These are phyloP conservation scores for Xyrichtys novacula DNA, from an alignment of 2,797 vertebrate species.

Conservation along the genomic window DNA sequence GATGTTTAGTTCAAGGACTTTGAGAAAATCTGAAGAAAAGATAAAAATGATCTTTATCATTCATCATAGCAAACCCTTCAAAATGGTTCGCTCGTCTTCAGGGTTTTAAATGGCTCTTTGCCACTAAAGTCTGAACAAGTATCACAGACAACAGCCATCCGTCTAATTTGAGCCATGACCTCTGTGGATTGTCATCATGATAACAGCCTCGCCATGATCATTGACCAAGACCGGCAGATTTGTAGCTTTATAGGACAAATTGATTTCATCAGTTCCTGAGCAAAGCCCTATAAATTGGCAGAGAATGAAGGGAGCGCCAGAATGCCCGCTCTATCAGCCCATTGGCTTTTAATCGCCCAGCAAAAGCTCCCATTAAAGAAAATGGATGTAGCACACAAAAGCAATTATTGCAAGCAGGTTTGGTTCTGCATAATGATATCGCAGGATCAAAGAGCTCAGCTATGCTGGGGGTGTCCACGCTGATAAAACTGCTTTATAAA, in stretches of 20 bases:
- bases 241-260: slow-evolving; percentile 65
- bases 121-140: slow-evolving; percentile 21
- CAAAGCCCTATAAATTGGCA: slow-evolving; percentile 70
- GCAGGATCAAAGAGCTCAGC: slow-evolving; percentile 46
- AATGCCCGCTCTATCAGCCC: slow-evolving; percentile 67
- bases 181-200: slow-evolving; percentile 47
- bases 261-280: slow-evolving; percentile 62
- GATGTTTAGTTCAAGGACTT: not conserved
- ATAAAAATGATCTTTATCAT: not conserved
- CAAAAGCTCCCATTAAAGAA: slow-evolving; percentile 82
- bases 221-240: slow-evolving; percentile 48
- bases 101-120: not conserved
- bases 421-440: slow-evolving; percentile 72
- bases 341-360: slow-evolving; percentile 82
- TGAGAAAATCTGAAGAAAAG: not conserved
- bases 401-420: slow-evolving; percentile 74
- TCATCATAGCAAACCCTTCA: not conserved
- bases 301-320: slow-evolving; percentile 57
- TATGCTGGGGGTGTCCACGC: slow-evolving; percentile 44
- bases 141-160: slow-evolving; percentile 17
- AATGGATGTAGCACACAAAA: slow-evolving; percentile 78
- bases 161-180: slow-evolving; percentile 41
- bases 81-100: not conserved
- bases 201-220: slow-evolving; percentile 51
- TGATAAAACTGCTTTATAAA: slow-evolving; percentile 48